A percentile compares a stretch with the other conserved stretches of the same genome.
Evolutionary conservation across 2,797 vertebrate species (phyloP).

Genomic region (Salarias fasciatus): DNA sequence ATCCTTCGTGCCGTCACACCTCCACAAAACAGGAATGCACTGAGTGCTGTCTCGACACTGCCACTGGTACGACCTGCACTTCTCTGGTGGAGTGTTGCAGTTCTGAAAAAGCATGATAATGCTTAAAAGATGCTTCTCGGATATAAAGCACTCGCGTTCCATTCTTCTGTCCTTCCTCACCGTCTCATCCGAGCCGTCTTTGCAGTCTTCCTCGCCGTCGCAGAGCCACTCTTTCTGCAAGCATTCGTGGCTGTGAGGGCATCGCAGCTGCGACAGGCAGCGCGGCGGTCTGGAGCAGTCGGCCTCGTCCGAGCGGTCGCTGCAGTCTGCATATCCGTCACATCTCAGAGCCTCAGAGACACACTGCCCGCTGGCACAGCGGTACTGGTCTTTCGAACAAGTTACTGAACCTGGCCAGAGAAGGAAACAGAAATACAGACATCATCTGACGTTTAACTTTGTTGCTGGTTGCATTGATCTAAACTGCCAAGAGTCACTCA

Average conservation of each 20-base stretch:
- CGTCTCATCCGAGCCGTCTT: conserved; percentile 89
- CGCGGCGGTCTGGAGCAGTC: conserved; percentile 78
- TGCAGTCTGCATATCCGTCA: conserved; percentile 89
- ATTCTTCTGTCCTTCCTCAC: conserved; percentile 59
- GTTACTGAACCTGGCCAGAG: conserved; percentile 64
- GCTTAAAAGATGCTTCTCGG: neutral
- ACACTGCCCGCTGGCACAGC: conserved; percentile 88
- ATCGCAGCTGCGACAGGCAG: conserved; percentile 79
- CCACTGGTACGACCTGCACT: conserved; percentile 84
- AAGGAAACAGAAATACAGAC: neutral
- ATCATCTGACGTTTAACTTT: neutral
- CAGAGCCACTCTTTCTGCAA: conserved; percentile 89
- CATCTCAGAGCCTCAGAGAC: conserved; percentile 84
- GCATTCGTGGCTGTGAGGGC: conserved; percentile 85
- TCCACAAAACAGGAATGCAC: conserved; percentile 88
- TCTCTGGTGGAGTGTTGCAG: conserved; percentile 60
- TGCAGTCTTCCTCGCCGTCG: conserved; percentile 88
- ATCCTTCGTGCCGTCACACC: conserved; percentile 86
- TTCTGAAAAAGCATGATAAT: conserved; percentile 68
- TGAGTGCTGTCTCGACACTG: conserved; percentile 75
- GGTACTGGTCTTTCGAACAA: conserved; percentile 78
- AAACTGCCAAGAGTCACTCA: conserved; percentile 52
- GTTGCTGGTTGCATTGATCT: neutral
- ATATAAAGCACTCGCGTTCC: too few relatives aligned
- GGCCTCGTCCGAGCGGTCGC: conserved; percentile 88